Conservation (phyloP, 2,888 invertebrate genomes). For the Zelleria hepariella region DNA sequence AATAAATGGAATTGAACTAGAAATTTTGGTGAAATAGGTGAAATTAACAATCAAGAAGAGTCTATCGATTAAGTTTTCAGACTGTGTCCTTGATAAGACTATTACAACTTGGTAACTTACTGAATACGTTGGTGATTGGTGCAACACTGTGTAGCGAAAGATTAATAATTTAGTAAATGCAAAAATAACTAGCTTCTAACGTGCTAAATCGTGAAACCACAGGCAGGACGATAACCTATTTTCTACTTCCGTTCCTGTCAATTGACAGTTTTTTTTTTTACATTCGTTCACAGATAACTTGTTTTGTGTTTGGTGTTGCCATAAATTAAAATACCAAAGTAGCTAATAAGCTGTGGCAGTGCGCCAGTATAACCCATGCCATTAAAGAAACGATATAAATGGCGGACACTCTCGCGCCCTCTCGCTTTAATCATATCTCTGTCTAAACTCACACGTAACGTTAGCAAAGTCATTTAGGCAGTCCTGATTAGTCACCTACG, state of each 20-base stretch:
- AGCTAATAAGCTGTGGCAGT: too few species aligned
- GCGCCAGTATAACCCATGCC: too few species aligned
- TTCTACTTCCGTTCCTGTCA: neutral
- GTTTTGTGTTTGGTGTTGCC: too few species aligned
- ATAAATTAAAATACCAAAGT: too few species aligned
- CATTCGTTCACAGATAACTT: too few species aligned
- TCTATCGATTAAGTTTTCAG: neutral
- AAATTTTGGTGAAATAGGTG: neutral
- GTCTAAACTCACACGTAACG: too few species aligned
- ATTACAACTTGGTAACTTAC: neutral
- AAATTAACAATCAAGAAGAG: neutral
- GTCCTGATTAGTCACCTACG: too few species aligned
- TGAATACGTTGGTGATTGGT: neutral
- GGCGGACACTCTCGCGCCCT: too few species aligned
- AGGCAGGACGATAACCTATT: neutral
- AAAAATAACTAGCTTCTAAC: neutral
- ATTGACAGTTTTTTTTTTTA: too few species aligned
- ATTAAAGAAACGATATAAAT: too few species aligned
- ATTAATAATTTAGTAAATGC: neutral
- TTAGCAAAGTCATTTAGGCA: too few species aligned
- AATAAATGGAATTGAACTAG: constrained; percentile 14
- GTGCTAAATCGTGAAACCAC: neutral
- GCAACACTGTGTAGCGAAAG: neutral
- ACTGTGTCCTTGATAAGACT: neutral
- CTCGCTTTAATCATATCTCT: too few species aligned